Evolutionary conservation across 2,797 vertebrate genomes (phyloP).

Genomic region (Sebastes cheni): DNA sequence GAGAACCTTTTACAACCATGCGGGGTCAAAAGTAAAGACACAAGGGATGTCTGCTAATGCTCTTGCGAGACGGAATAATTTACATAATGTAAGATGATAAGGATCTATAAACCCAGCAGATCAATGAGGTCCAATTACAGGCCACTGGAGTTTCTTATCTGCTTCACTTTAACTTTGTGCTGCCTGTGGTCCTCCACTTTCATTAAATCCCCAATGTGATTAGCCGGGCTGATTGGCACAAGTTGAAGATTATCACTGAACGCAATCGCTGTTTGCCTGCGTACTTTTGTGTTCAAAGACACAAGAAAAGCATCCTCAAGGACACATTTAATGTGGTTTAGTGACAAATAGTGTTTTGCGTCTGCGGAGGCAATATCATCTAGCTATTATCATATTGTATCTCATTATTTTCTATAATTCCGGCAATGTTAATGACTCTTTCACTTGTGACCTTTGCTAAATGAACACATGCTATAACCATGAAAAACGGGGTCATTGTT

Average conservation of each 20-base stretch:
- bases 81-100: slow-evolving; percentile 80
- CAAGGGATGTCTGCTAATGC: slow-evolving; percentile 51
- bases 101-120: slow-evolving; percentile 76
- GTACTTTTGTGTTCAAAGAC: slow-evolving; percentile 73
- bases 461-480: slow-evolving; percentile 22
- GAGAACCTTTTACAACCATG: slow-evolving; percentile 9
- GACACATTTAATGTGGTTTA: slow-evolving; percentile 55
- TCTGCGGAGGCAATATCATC: background rate
- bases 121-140: slow-evolving; percentile 83
- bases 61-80: slow-evolving; percentile 62
- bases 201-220: slow-evolving; percentile 80
- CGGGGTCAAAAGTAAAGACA: slow-evolving; percentile 58
- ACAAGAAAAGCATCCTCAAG: slow-evolving; percentile 71
- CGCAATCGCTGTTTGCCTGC: slow-evolving; percentile 63
- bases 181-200: slow-evolving; percentile 76
- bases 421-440: slow-evolving; percentile 46
- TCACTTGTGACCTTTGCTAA: slow-evolving; percentile 47
- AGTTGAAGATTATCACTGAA: slow-evolving; percentile 71
- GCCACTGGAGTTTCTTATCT: slow-evolving; percentile 80
- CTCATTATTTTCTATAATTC: slow-evolving; percentile 47
- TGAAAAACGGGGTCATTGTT: slow-evolving; percentile 24
- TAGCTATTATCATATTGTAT: slow-evolving; percentile 11
- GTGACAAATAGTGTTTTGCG: slow-evolving; percentile 20
- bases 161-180: slow-evolving; percentile 76
- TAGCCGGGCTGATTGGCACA: slow-evolving; percentile 70